phyloP scores from a whole-genome alignment of 2,888 invertebrate genomes.

The Caenorhabditis becei region DNA sequence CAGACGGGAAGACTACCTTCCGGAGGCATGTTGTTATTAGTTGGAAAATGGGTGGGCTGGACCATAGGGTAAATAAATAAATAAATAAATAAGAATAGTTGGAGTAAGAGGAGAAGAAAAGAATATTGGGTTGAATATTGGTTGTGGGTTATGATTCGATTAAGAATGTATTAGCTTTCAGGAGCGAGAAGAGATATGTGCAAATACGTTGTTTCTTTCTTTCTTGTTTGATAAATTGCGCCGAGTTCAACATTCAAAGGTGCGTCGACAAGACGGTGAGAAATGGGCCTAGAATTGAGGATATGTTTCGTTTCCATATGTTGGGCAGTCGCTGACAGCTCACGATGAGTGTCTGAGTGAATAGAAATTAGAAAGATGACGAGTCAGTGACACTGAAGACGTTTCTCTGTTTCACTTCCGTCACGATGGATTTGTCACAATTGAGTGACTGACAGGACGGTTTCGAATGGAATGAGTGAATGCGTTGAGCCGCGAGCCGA shows the following conservation, averaged over 20 bases:
- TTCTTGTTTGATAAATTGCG: slow-evolving; percentile 28
- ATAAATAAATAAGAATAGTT: no score
- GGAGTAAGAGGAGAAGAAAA: neutral
- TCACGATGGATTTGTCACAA: slow-evolving; percentile 49
- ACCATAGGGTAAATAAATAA: slow-evolving; percentile 21
- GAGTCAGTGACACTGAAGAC: slow-evolving; percentile 26
- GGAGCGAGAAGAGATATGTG: slow-evolving; percentile 40
- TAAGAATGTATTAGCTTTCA: slow-evolving; percentile 57
- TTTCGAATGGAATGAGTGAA: neutral
- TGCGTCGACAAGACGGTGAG: neutral
- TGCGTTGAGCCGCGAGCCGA: neutral
- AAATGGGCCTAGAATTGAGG: slow-evolving; percentile 14
- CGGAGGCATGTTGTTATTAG: slow-evolving; percentile 25
- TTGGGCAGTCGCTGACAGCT: neutral
- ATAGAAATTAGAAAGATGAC: slow-evolving; percentile 45
- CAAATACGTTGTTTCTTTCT: slow-evolving; percentile 30
- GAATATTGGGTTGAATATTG: neutral
- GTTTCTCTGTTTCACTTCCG: neutral
- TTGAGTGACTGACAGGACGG: slow-evolving; percentile 49
- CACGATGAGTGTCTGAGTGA: slow-evolving; percentile 32
- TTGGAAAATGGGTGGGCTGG: neutral
- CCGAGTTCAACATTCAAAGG: neutral
- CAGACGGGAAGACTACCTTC: slow-evolving; percentile 36
- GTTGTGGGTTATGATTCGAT: slow-evolving; percentile 47
- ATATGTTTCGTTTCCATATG: neutral